Percentiles rank a stretch among this genome's conserved stretches.
These are phyloP conservation scores for Andrena praecox DNA, from an alignment of 2,888 invertebrate species.

Conservation along the genomic window DNA sequence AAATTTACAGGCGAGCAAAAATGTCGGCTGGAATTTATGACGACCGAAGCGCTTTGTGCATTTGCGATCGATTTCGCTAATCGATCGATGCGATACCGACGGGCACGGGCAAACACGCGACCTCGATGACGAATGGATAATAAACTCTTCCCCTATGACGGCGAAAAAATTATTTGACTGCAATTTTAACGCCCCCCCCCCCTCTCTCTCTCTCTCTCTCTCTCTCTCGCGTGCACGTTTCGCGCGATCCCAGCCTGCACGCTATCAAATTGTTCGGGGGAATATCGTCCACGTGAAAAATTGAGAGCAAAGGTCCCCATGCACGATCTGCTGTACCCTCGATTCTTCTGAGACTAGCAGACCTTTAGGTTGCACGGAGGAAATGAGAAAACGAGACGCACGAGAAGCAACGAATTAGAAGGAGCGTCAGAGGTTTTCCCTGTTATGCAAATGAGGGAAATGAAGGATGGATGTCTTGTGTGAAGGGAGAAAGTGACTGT, in stretches of 20 bases:
- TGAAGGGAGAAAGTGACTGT: too few species aligned
- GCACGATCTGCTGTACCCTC: background rate
- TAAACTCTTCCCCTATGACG: background rate
- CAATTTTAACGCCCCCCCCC: too few species aligned
- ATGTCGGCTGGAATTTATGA: conserved; percentile 6
- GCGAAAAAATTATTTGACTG: conserved; percentile 11
- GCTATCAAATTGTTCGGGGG: background rate
- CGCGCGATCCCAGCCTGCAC: background rate
- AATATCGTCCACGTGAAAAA: background rate
- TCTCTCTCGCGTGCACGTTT: background rate
- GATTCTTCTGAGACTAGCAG: background rate
- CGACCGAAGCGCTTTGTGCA: background rate
- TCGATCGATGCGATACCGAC: conserved; percentile 3
- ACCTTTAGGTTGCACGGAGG: background rate
- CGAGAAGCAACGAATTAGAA: background rate
- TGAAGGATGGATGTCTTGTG: too few species aligned
- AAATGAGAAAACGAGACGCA: background rate
- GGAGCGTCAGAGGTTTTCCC: background rate
- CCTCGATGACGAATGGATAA: background rate
- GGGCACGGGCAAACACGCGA: background rate
- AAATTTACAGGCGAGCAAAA: conserved; percentile 7
- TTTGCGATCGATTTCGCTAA: background rate
- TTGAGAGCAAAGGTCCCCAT: background rate
- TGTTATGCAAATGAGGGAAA: too few species aligned
- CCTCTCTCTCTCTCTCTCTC: too few species aligned